These are phyloP conservation scores for Seriola dumerili DNA, from an alignment of 2,113 vertebrate genomes.

Conservation along the genomic window DNA sequence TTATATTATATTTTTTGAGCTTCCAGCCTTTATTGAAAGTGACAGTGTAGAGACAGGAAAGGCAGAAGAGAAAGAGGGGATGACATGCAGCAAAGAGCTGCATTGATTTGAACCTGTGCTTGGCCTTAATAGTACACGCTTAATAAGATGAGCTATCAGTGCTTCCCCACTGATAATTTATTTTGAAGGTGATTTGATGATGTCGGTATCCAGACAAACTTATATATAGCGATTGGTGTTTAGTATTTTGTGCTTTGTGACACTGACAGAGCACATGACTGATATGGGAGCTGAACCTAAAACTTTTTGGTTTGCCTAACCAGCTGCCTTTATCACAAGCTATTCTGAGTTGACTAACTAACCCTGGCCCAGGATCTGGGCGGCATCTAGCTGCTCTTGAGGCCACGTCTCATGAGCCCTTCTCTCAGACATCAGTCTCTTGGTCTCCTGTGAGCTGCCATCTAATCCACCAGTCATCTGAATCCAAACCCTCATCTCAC, in stretches of 20 bases:
- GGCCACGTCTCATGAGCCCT: conserved; percentile 41
- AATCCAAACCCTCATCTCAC: conserved; percentile 75
- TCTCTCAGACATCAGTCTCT: conserved; percentile 61
- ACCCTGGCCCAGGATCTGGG: conserved; percentile 10
- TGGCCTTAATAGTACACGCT: no score
- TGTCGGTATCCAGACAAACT: no score
- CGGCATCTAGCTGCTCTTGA: conserved; percentile 15
- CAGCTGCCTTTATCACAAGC: conserved; percentile 10
- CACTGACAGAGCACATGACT: neutral
- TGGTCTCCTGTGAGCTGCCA: conserved; percentile 65
- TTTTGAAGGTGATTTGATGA: neutral
- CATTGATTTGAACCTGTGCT: no score
- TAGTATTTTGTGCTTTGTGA: neutral
- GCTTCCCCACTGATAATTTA: neutral
- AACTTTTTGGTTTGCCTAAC: neutral
- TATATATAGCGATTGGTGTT: neutral
- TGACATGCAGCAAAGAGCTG: no score
- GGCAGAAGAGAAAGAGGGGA: no score
- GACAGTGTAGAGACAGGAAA: no score
- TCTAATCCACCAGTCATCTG: conserved; percentile 79
- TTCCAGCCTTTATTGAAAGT: no score
- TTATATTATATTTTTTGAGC: no score
- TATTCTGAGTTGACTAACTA: conserved; percentile 16
- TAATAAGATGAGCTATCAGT: no score
- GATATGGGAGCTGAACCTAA: neutral